Base-by-base conservation (phyloP, 1,140 invertebrate species). In the Tribolium castaneum region DNA sequence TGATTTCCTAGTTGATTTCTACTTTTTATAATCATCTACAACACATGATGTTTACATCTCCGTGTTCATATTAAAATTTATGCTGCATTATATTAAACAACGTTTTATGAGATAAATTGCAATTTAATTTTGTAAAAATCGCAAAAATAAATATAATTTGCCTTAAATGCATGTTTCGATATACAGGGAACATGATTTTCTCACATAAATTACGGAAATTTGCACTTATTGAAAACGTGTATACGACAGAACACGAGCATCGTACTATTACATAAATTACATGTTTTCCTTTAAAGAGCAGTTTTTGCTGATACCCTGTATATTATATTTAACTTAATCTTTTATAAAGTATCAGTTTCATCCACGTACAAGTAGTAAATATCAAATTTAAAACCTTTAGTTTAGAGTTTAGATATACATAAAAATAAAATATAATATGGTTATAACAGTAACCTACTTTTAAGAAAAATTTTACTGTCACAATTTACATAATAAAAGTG, bases 161-260 rank as follows among this genome's bases (percentile, higher is more conserved):
- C 39, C 39, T 45, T 45, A 45, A 45, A 45, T 45, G 39, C 39
- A 45, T 45, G 39, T 45, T 45, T 45, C 39, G 39, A 45, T 45
- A 45, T 45, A 45, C 39, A 25, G 54, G 19, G 16, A 59, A 59
- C 54, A 59, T 59, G 10, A 59, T 59, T 59, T 59, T 59, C 54
- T 25, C 19, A 59, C 19, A 59, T 25, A 25, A 59, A 25, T 52
- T 52, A 59, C 19, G 19, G 19, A 59, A 22, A 25, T 22, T 59
- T 59, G 54, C 19, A 59, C 19, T 59, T 59, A 59, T 59, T 59
- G 54, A 59, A 59, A 59, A 22, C 54, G 54, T 59, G 54, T 22
- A 25, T 59, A 19, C 6, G 54, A 59, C 54, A 59, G 10, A 59
- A 59, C 19, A 59, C 19, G 54, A 22, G 54, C 19, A 59, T 59